Percentiles rank a stretch among this genome's conserved stretches.
phyloP scores from a whole-genome alignment of 1,140 invertebrate genomes.

The Drosophila pachea region DNA sequence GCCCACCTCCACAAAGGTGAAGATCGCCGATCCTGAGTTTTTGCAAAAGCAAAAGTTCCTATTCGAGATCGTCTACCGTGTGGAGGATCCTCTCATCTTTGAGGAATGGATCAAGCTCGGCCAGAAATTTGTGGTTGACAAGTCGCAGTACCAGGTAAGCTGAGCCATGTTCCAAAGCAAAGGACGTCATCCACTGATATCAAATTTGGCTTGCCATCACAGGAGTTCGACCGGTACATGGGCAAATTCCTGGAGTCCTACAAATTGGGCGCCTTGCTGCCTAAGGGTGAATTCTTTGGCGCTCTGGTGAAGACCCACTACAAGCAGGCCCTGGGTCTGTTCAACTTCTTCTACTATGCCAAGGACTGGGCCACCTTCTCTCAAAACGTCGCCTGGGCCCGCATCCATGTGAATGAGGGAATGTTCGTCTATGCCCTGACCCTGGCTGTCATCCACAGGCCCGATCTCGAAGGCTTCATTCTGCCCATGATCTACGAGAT shows the following conservation, averaged over 20 bases:
- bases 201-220: constrained; percentile 34
- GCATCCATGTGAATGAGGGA: constrained; percentile 81
- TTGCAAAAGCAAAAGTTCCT: constrained; percentile 82
- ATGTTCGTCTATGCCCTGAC: constrained; percentile 82
- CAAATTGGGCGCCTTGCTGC: constrained; percentile 81
- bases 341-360: constrained; percentile 85
- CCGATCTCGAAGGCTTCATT: constrained; percentile 81
- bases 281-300: constrained; percentile 83
- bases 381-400: constrained; percentile 82
- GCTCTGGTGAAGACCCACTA: constrained; percentile 82
- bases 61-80: constrained; percentile 83
- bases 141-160: constrained; percentile 75
- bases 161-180: background rate
- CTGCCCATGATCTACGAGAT: constrained; percentile 83
- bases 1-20: constrained; percentile 46
- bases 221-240: constrained; percentile 81
- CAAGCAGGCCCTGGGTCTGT: constrained; percentile 83
- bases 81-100: constrained; percentile 78
- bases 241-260: constrained; percentile 82
- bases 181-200: background rate
- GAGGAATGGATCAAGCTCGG: constrained; percentile 68
- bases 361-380: constrained; percentile 84
- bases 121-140: constrained; percentile 44
- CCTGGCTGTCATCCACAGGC: constrained; percentile 81
- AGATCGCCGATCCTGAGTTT: constrained; percentile 56